Conservation (phyloP, 2,113 vertebrate species). For the Spheniscus mendiculus region DNA sequence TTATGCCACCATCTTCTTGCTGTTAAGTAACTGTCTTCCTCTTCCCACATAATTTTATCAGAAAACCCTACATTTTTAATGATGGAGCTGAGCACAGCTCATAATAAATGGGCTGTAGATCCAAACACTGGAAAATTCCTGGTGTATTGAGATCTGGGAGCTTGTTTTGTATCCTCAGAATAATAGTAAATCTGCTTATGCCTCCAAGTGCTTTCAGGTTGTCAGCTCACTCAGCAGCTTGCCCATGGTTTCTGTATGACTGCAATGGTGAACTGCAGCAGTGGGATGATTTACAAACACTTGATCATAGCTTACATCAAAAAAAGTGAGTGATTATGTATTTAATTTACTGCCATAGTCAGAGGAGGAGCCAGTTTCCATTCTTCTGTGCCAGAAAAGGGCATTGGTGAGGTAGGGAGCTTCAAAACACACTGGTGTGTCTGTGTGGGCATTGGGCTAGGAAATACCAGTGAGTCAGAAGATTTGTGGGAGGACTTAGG, state of each 20-base stretch:
- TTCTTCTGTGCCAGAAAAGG: background rate
- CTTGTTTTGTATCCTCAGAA: background rate
- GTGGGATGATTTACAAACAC: background rate
- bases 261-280: background rate
- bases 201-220: background rate
- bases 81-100: background rate
- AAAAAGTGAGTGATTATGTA: background rate
- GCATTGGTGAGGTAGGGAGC: background rate
- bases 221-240: background rate
- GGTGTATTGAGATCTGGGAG: background rate
- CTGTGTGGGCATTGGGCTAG: background rate
- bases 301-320: background rate
- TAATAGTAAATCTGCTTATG: background rate
- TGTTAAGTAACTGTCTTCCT: background rate
- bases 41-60: background rate
- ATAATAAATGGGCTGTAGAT: background rate
- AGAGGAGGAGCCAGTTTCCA: background rate
- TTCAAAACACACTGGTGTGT: background rate
- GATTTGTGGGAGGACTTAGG: background rate
- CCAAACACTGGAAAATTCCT: background rate
- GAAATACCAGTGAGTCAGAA: background rate
- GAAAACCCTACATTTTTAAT: background rate
- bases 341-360: background rate
- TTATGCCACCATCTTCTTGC: background rate
- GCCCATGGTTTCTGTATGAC: background rate